Conservation (phyloP, 2,888 invertebrate genomes). For the Gymnoscelis rufifasciata region DNA sequence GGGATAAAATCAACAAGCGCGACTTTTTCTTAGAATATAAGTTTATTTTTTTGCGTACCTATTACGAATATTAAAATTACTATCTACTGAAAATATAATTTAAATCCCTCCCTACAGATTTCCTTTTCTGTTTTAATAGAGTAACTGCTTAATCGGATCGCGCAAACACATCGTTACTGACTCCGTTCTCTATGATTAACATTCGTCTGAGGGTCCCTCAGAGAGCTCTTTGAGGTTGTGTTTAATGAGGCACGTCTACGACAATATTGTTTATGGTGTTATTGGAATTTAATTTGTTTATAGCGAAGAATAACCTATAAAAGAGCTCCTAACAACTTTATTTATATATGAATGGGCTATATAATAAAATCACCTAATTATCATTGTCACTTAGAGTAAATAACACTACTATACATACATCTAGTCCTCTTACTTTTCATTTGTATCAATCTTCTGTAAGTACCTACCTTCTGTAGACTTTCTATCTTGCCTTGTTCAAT, state of each 20-base stretch:
- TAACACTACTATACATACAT: neutral
- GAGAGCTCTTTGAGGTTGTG: constrained; percentile 42
- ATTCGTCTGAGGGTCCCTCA: constrained; percentile 35
- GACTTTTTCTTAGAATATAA: no score
- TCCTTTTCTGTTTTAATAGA: constrained; percentile 27
- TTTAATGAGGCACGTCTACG: constrained; percentile 46
- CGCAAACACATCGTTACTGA: constrained; percentile 48
- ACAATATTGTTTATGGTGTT: constrained; percentile 23
- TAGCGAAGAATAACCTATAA: neutral
- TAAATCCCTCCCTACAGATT: constrained; percentile 30
- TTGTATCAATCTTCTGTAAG: no score
- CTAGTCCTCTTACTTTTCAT: no score
- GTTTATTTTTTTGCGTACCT: no score
- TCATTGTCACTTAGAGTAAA: neutral
- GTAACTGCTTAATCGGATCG: constrained; percentile 47
- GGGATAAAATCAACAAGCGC: no score
- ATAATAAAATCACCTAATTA: no score
- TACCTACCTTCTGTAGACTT: no score
- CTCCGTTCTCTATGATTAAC: constrained; percentile 41
- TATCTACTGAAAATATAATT: no score
- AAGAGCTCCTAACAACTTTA: no score
- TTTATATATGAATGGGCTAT: no score
- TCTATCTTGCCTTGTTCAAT: no score
- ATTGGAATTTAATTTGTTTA: neutral
- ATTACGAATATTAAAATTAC: no score